Percentiles rank a stretch among this genome's conserved stretches.
These are phyloP conservation scores for Vultur gryphus DNA, from an alignment of 2,797 vertebrate genomes.

Conservation along the genomic window DNA sequence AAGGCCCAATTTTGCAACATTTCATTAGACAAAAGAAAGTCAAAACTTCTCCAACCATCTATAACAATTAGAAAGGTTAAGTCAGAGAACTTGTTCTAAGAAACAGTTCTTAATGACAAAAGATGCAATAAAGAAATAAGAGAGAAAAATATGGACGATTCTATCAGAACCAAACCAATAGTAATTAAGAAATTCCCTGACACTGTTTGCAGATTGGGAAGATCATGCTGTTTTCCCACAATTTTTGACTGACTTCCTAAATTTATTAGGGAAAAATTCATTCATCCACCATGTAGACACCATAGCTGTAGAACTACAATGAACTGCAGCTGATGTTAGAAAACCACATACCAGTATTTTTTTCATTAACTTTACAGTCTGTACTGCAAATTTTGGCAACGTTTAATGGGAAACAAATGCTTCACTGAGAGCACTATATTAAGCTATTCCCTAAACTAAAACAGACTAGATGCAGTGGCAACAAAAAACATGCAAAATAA, in stretches of 20 bases:
- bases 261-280: neutral
- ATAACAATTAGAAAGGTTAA: neutral
- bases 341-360: neutral
- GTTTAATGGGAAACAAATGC: constrained; percentile 2
- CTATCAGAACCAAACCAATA: neutral
- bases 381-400: neutral
- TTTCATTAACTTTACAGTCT: neutral
- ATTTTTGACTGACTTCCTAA: neutral
- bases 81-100: neutral
- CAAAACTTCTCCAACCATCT: neutral
- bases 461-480: neutral
- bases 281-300: neutral
- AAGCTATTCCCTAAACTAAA: neutral
- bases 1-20: neutral
- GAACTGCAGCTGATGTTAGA: neutral
- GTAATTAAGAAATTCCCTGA: neutral
- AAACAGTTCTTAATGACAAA: neutral
- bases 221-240: neutral
- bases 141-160: neutral
- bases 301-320: neutral
- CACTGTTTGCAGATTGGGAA: neutral
- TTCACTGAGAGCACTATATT: neutral
- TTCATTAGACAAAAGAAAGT: neutral
- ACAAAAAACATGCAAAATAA: neutral
- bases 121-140: neutral